Base-by-base conservation (phyloP, 2,797 vertebrate species). In the Caiman crocodilus region DNA sequence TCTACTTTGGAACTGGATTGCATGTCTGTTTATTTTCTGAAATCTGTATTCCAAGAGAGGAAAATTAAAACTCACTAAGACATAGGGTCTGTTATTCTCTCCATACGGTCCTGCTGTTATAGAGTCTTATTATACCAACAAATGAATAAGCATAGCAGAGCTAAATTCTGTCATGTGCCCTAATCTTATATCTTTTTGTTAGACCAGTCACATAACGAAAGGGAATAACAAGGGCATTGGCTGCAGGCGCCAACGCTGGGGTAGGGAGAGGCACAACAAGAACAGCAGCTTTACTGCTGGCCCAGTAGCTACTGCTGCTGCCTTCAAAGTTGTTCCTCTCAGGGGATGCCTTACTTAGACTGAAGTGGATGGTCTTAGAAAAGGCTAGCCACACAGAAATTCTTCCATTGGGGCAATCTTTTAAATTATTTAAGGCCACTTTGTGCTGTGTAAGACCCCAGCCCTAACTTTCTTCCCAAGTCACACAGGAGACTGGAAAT, bases 41-140 rank as follows among this genome's bases (percentile, higher is more conserved):
- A 93, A 90, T 91, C 65, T 78, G 88, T 91, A 91, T 92, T 94
- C 90, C 0, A 1, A 83, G 86, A 63, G 79, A 87, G 76, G 86
- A 95, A 88, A 94, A 91, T 58, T 63, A 13, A 71, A 91, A 93
- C 58, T 94, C 88, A 63, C 92, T 93, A 90, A 93, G 84, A 50
- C 42, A 50, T 50, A 50, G 42, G 42, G 42, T 50, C 42, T 92
- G 64, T 89, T 93, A 50, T 77, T 85, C 95, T 91, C 89, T 90
- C 82, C 85, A 94, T 83, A 35, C 14, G 79, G 5, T 79, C n/a
- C 35, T 83, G 65, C 73, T 87, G 63, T n/a, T 89, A 82, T 86
- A 59, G 76, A 30, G 85, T 82, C 64, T 84, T 56, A 50, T 35
- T 60, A 82, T 69, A 77, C 14, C 64, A 93, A 20, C 60, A 84